Evolutionary conservation across 1,140 invertebrate genomes (phyloP).

Genomic region (Ceratoteleas bidentatus): DNA sequence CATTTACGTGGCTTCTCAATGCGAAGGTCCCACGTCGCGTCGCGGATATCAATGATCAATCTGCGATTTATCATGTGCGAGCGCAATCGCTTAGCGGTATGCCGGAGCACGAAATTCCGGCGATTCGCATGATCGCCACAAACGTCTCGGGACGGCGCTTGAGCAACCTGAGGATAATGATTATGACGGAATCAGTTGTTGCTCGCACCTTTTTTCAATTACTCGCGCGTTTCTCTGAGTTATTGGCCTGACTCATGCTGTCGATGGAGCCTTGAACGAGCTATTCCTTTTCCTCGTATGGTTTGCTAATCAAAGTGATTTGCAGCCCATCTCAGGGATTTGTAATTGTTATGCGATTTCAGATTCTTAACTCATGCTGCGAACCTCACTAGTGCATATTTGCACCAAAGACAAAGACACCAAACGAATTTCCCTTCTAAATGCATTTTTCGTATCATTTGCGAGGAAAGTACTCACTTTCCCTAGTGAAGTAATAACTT

Average conservation of each 20-base stretch:
- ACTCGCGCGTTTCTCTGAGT: neutral
- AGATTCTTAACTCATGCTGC: no score
- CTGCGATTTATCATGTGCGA: slow-evolving; percentile 30
- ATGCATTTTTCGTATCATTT: no score
- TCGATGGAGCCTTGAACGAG: no score
- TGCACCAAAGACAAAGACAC: no score
- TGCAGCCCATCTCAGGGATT: no score
- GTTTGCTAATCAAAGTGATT: no score
- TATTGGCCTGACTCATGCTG: neutral
- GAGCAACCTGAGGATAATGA: slow-evolving; percentile 21
- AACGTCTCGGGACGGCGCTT: slow-evolving; percentile 18
- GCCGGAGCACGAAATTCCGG: slow-evolving; percentile 19
- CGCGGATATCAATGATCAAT: slow-evolving; percentile 53
- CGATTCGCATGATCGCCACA: slow-evolving; percentile 6
- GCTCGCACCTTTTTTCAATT: neutral
- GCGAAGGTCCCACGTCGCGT: slow-evolving; percentile 17
- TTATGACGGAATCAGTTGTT: slow-evolving; percentile 19
- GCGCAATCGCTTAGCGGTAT: slow-evolving; percentile 12
- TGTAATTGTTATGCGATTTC: no score
- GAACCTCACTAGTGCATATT: no score
- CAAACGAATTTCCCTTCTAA: no score
- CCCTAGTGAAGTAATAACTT: no score
- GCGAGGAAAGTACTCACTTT: no score
- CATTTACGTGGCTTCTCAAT: slow-evolving; percentile 11
- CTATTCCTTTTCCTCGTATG: no score